These are phyloP conservation scores for Strix uralensis DNA, from an alignment of 2,113 vertebrate species.

Conservation along the genomic window DNA sequence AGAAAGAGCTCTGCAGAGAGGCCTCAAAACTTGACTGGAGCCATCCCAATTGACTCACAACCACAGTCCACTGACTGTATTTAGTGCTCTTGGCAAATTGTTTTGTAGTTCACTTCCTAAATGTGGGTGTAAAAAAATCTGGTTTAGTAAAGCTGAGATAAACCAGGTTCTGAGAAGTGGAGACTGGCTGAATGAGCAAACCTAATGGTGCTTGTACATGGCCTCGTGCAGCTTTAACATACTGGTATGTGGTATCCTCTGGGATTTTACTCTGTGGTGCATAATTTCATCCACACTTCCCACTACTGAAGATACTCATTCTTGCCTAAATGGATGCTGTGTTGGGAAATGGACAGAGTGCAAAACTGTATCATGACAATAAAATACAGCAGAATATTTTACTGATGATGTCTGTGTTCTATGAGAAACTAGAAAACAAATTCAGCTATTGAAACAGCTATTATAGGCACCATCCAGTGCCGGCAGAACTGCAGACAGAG, in stretches of 20 bases:
- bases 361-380: neutral
- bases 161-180: neutral
- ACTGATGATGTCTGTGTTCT: neutral
- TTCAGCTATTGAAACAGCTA: neutral
- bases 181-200: neutral
- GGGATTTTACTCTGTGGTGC: neutral
- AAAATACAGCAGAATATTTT: neutral
- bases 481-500: neutral
- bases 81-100: neutral
- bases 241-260: neutral
- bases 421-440: neutral
- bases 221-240: neutral
- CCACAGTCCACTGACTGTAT: neutral
- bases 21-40: neutral
- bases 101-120: neutral
- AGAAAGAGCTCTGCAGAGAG: neutral
- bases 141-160: neutral
- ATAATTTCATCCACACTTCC: neutral
- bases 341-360: neutral
- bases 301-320: neutral
- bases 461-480: neutral
- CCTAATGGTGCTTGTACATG: neutral
- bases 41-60: neutral
- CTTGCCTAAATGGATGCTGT: neutral
- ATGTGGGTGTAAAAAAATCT: neutral